These are phyloP conservation scores for Asobara japonica DNA, from an alignment of 1,140 invertebrate species.

Conservation along the genomic window DNA sequence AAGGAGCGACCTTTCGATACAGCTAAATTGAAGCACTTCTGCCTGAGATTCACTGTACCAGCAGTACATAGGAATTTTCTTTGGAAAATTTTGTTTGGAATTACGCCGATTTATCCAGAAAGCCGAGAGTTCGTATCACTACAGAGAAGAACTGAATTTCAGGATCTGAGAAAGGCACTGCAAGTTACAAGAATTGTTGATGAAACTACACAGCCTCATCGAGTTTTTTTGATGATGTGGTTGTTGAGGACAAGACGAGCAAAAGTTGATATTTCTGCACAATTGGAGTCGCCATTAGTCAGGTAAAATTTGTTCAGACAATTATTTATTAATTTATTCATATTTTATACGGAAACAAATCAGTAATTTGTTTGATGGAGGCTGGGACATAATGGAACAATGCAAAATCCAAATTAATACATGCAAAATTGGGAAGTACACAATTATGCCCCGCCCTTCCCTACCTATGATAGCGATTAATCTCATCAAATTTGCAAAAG, in stretches of 20 bases:
- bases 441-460: too few relatives aligned
- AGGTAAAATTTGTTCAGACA: slow-evolving; percentile 43
- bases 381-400: too few relatives aligned
- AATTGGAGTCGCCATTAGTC: slow-evolving; percentile 61
- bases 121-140: slow-evolving; percentile 78
- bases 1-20: slow-evolving; percentile 87
- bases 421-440: too few relatives aligned
- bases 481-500: too few relatives aligned
- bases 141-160: slow-evolving; percentile 78
- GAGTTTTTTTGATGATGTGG: slow-evolving; percentile 81
- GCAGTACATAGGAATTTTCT: slow-evolving; percentile 81
- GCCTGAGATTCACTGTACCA: slow-evolving; percentile 84
- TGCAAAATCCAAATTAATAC: too few relatives aligned
- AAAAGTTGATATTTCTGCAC: slow-evolving; percentile 70
- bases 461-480: too few relatives aligned
- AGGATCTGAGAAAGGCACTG: slow-evolving; percentile 78
- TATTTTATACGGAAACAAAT: too few relatives aligned
- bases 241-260: slow-evolving; percentile 74
- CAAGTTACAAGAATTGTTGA: slow-evolving; percentile 72
- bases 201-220: slow-evolving; percentile 68
- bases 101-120: slow-evolving; percentile 78
- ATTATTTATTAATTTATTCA: too few relatives aligned
- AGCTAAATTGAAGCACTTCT: slow-evolving; percentile 85
- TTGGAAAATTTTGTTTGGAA: slow-evolving; percentile 85
- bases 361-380: too few relatives aligned